phyloP scores from a whole-genome alignment of 2,113 vertebrate species.

The Calidris pugnax region DNA sequence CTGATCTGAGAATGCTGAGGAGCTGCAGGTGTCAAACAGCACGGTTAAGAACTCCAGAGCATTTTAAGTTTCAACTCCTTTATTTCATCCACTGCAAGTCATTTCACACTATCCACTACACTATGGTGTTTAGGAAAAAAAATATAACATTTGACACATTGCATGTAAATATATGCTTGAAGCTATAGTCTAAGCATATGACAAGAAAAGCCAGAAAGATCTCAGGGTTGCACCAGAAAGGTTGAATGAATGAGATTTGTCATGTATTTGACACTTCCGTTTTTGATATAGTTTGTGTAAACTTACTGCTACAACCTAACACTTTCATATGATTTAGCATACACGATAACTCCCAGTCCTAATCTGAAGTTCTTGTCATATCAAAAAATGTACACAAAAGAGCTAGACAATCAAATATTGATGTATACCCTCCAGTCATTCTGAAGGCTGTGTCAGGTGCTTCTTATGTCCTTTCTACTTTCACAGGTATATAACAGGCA shows the following conservation, averaged over 20 bases:
- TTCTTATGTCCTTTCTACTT: neutral
- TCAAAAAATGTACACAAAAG: neutral
- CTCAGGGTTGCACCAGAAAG: neutral
- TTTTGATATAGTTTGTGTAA: neutral
- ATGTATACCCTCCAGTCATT: neutral
- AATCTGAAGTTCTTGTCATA: neutral
- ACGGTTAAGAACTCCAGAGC: neutral
- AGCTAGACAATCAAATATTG: neutral
- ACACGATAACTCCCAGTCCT: neutral
- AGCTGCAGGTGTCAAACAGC: neutral
- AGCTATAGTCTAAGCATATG: neutral
- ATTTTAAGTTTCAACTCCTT: neutral
- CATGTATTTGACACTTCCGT: neutral
- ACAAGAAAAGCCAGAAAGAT: neutral
- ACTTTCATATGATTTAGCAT: neutral
- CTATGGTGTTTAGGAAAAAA: neutral
- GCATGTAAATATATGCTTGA: neutral
- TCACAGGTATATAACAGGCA: neutral
- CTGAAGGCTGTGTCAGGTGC: neutral
- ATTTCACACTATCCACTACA: neutral
- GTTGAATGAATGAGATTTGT: neutral
- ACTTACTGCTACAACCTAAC: neutral
- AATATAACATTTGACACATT: neutral
- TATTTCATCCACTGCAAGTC: neutral
- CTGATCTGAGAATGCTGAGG: neutral